Percentiles rank a stretch among this genome's conserved stretches.
These are phyloP conservation scores for Alectura lathami DNA, from an alignment of 2,113 vertebrate species.

Conservation along the genomic window DNA sequence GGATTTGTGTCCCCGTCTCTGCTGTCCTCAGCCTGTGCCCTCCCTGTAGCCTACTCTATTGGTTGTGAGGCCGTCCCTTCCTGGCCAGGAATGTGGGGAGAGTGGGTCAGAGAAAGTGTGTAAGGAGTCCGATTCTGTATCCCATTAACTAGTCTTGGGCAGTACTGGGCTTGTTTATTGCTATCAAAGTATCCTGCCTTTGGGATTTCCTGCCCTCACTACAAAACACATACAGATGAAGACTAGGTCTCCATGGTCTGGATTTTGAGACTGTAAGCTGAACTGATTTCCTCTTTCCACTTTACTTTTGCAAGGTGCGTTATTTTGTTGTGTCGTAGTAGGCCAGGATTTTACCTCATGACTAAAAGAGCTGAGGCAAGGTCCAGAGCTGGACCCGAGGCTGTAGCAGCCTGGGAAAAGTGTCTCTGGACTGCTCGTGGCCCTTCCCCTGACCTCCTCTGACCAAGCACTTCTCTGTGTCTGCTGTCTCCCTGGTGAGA, in stretches of 20 bases:
- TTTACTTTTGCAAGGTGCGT: not conserved
- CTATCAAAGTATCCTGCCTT: not conserved
- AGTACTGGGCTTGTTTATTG: not conserved
- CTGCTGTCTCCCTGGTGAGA: not conserved
- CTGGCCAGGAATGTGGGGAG: not conserved
- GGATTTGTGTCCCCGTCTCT: not conserved
- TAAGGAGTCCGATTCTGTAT: not conserved
- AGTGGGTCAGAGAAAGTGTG: not conserved
- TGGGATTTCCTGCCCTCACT: not conserved
- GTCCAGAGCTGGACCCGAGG: not conserved
- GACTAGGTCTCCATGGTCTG: not conserved
- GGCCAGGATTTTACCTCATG: not conserved
- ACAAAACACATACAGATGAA: not conserved
- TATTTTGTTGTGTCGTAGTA: not conserved
- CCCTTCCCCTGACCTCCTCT: not conserved
- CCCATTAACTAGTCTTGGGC: not conserved
- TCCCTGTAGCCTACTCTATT: accelerated
- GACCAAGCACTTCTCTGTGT: not conserved
- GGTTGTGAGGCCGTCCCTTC: not conserved
- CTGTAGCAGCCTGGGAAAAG: not conserved
- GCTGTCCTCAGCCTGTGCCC: not conserved
- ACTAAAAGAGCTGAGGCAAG: not conserved
- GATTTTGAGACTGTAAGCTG: not conserved
- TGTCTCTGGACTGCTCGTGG: not conserved
- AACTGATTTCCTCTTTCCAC: not conserved